A percentile compares a stretch with the other conserved stretches of the same genome.
Evolutionary conservation across 2,113 vertebrate species (phyloP).

Genomic region (Perccottus glenii): DNA sequence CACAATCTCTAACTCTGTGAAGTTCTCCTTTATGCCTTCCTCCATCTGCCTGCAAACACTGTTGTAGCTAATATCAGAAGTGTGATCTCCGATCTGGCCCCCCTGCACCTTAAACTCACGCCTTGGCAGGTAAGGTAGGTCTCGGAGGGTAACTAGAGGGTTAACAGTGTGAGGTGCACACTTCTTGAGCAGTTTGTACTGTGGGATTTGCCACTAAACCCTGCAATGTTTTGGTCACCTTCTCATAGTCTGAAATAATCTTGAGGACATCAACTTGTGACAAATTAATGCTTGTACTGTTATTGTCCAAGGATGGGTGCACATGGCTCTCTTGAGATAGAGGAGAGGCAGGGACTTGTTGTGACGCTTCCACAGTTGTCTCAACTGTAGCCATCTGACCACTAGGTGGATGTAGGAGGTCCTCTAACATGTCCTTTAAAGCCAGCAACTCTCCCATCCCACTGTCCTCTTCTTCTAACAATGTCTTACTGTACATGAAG

Average conservation of each 20-base stretch:
- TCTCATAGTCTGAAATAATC: neutral
- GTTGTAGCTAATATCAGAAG: too few species aligned
- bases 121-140: neutral
- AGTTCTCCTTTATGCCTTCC: too few species aligned
- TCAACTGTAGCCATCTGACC: neutral
- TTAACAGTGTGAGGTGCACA: neutral
- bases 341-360: neutral
- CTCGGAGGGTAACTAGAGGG: neutral
- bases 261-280: neutral
- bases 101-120: neutral
- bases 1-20: too few species aligned
- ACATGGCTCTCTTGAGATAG: neutral
- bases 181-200: too few species aligned
- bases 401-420: too few species aligned
- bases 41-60: too few species aligned
- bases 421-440: too few species aligned
- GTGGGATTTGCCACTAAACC: neutral
- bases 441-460: too few species aligned
- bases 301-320: neutral
- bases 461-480: too few species aligned
- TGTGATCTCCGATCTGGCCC: too few species aligned
- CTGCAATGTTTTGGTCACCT: neutral
- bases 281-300: too few species aligned
- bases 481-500: too few species aligned
- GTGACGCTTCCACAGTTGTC: neutral